Evolutionary conservation across 23 tunicate species (phyloP).

Genomic region (Clavelina lepadiformis): DNA sequence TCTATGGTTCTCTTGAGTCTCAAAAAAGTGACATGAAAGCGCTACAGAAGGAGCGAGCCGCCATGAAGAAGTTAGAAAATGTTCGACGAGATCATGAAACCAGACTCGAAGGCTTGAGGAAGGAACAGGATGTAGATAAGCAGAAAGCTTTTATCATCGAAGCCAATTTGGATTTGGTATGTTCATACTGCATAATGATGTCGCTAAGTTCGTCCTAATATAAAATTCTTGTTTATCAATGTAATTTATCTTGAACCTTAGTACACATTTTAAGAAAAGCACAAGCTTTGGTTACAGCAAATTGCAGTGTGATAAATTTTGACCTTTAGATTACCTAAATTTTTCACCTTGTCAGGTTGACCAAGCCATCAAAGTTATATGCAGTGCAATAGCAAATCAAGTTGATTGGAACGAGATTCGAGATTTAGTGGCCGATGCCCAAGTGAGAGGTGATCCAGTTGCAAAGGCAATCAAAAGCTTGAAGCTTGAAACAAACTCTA

Average conservation of each 20-base stretch:
- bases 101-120: conserved; percentile 43
- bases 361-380: conserved; percentile 69
- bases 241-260: no score
- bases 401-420: conserved; percentile 85
- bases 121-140: conserved; percentile 65
- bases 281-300: no score
- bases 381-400: conserved; percentile 93
- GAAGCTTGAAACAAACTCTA: conserved; percentile 67
- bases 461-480: conserved; percentile 61
- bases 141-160: conserved; percentile 82
- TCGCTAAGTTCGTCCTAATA: neutral
- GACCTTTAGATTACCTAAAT: no score
- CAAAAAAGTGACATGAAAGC: conserved; percentile 82
- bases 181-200: neutral
- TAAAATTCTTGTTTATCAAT: neutral
- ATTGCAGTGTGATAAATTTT: no score
- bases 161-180: conserved; percentile 59
- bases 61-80: conserved; percentile 77
- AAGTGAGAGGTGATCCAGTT: conserved; percentile 69
- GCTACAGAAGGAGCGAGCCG: conserved; percentile 68
- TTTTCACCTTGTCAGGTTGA: conserved; percentile 61
- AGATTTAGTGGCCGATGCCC: conserved; percentile 67
- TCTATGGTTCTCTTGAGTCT: conserved; percentile 79
- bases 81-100: conserved; percentile 76
- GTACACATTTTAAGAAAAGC: no score